Conservation (phyloP, 1,140 invertebrate genomes). For the Galleria mellonella region DNA sequence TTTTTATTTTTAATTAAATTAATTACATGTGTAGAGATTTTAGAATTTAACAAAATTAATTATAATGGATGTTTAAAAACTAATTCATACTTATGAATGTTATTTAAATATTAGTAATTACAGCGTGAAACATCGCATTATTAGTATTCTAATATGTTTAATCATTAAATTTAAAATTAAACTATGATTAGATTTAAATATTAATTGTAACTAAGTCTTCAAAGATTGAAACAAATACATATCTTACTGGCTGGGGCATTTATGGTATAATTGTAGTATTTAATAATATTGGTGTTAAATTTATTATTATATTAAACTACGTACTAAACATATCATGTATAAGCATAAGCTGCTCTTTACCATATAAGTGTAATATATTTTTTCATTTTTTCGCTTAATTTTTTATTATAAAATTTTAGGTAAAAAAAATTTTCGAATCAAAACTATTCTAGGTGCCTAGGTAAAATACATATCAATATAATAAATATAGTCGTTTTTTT, state of each 20-base stretch:
- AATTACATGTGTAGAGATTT: constrained; percentile 28
- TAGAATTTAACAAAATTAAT: constrained; percentile 18
- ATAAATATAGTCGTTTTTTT: constrained; percentile 8
- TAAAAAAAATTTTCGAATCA: constrained; percentile 1
- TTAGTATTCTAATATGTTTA: constrained; percentile 41
- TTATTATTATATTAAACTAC: constrained; percentile 25
- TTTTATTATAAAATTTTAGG: background rate
- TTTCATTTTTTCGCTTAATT: constrained; percentile 23
- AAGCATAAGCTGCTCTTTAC: constrained; percentile 26
- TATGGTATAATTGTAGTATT: constrained; percentile 34
- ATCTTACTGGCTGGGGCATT: constrained; percentile 68
- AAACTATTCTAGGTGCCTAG: constrained; percentile 57
- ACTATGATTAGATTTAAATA: constrained; percentile 29
- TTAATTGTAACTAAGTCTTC: constrained; percentile 44
- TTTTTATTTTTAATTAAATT: constrained; percentile 11
- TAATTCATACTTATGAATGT: constrained; percentile 55
- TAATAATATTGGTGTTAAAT: constrained; percentile 48
- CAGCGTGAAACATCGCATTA: constrained; percentile 11
- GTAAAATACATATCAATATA: constrained; percentile 33
- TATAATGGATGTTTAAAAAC: constrained; percentile 37
- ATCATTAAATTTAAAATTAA: constrained; percentile 28
- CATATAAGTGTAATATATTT: constrained; percentile 16
- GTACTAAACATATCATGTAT: constrained; percentile 31
- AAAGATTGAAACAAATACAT: constrained; percentile 60
- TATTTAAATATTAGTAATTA: constrained; percentile 18